A percentile compares a stretch with the other conserved stretches of the same genome.
Evolutionary conservation across 1,140 invertebrate genomes (phyloP).

Genomic region (Drosophila repletoides): DNA sequence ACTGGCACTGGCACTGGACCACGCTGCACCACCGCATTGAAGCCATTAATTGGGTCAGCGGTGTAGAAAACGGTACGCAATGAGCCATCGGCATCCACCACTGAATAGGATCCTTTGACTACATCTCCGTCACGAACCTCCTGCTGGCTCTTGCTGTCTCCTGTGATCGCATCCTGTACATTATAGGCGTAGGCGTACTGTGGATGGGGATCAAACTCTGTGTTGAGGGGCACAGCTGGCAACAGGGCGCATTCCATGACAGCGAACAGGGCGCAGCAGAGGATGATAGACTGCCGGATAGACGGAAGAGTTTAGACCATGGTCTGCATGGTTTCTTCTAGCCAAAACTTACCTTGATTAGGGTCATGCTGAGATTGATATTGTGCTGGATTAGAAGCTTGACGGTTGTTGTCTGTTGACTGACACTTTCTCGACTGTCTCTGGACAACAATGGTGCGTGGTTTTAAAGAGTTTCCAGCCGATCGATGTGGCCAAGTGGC

Average conservation of each 20-base stretch:
- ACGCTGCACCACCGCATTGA: slow-evolving; percentile 85
- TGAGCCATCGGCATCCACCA: slow-evolving; percentile 85
- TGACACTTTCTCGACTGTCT: slow-evolving; percentile 53
- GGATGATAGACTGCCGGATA: slow-evolving; percentile 38
- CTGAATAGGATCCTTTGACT: slow-evolving; percentile 85
- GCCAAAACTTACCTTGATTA: slow-evolving; percentile 66
- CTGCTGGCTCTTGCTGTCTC: slow-evolving; percentile 85
- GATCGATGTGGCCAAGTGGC: slow-evolving; percentile 8
- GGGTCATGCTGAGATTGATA: slow-evolving; percentile 58
- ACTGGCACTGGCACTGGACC: slow-evolving; percentile 62
- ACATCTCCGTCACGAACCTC: slow-evolving; percentile 86
- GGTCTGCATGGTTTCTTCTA: not conserved
- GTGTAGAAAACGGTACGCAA: slow-evolving; percentile 84
- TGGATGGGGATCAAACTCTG: slow-evolving; percentile 84
- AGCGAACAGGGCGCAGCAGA: slow-evolving; percentile 59
- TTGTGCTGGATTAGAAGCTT: slow-evolving; percentile 13
- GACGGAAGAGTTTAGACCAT: not conserved
- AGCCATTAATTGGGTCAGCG: slow-evolving; percentile 85
- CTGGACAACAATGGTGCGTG: not conserved
- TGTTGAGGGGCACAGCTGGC: slow-evolving; percentile 68
- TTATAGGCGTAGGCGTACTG: slow-evolving; percentile 86
- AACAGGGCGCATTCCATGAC: slow-evolving; percentile 61
- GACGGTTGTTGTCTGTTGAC: slow-evolving; percentile 17
- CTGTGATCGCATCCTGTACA: slow-evolving; percentile 85
- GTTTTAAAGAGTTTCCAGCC: slow-evolving; percentile 56